These are phyloP conservation scores for Synergus gifuensis DNA, from an alignment of 2,888 invertebrate species.

Conservation along the genomic window DNA sequence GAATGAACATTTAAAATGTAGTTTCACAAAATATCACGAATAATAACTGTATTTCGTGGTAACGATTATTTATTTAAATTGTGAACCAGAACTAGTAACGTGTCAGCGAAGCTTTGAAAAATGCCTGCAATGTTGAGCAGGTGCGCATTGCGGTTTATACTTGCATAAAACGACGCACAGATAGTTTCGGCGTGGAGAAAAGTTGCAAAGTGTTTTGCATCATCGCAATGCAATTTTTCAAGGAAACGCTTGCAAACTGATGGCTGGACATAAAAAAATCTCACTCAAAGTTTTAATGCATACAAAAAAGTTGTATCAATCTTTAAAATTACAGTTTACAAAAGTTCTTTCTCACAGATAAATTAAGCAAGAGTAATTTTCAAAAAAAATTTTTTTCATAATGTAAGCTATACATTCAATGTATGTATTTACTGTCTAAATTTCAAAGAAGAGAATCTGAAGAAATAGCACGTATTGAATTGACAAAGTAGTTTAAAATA, in stretches of 20 bases:
- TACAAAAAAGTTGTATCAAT: neutral
- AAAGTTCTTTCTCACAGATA: neutral
- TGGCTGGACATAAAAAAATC: neutral
- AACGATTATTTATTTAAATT: constrained; percentile 36
- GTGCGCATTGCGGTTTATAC: constrained; percentile 35
- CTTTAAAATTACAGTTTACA: neutral
- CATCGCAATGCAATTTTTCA: constrained; percentile 39
- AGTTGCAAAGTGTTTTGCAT: constrained; percentile 33
- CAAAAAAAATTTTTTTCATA: neutral
- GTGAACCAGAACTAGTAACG: neutral
- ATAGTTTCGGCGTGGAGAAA: constrained; percentile 5
- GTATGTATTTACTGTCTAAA: neutral
- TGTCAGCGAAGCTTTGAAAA: constrained; percentile 34
- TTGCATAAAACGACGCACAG: constrained; percentile 26
- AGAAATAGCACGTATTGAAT: constrained; percentile 15
- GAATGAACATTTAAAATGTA: neutral
- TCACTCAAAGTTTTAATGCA: neutral
- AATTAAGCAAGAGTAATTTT: neutral
- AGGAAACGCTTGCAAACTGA: neutral
- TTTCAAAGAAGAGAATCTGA: neutral
- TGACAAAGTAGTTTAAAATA: constrained; percentile 14
- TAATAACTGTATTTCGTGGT: neutral
- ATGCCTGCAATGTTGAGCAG: constrained; percentile 39
- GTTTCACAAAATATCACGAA: neutral
- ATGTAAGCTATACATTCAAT: no score